phyloP scores from a whole-genome alignment of 2,113 vertebrate genomes.

The Syrmaticus mikado region DNA sequence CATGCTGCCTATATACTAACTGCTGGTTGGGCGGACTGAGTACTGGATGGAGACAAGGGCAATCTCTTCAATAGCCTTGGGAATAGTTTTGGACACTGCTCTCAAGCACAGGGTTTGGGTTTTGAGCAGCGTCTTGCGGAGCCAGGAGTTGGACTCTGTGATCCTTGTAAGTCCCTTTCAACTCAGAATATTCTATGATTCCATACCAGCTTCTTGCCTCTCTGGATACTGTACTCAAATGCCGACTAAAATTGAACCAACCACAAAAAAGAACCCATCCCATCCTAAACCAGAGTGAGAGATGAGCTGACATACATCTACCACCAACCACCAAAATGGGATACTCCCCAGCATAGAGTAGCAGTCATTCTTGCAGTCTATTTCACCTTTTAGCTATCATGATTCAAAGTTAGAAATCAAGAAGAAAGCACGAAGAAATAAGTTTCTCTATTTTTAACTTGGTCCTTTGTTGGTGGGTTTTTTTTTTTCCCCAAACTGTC shows the following conservation, averaged over 20 bases:
- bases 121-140: no score
- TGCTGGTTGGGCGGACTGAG: neutral
- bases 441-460: neutral
- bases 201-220: neutral
- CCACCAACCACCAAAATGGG: fast-evolving
- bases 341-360: neutral
- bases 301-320: neutral
- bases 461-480: no score
- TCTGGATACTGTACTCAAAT: neutral
- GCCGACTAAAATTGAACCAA: neutral
- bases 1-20: neutral
- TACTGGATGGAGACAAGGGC: neutral
- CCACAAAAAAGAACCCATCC: neutral
- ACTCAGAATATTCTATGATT: no score
- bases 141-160: no score
- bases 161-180: no score
- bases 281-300: neutral
- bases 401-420: neutral
- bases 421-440: neutral
- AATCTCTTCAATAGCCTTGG: neutral
- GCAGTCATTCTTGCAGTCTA: neutral
- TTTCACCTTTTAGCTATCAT: neutral
- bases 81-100: neutral
- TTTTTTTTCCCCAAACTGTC: neutral
- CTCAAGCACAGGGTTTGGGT: no score